Conservation (phyloP, 2,113 vertebrate genomes). For the Podarcis cretensis region DNA sequence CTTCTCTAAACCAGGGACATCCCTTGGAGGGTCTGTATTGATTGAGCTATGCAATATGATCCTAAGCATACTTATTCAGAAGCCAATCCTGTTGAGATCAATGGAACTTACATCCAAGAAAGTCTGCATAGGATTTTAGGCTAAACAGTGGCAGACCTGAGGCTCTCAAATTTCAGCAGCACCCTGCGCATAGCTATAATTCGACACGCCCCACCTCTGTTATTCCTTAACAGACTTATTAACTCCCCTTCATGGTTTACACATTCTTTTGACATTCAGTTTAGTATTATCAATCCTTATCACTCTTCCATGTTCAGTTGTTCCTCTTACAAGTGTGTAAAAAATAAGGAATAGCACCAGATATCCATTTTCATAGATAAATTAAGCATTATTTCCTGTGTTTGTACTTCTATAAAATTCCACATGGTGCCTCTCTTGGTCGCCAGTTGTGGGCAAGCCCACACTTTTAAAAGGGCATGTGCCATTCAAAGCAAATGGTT, state of each 20-base stretch:
- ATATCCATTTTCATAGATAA: not conserved
- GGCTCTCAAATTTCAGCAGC: no score
- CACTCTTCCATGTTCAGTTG: not conserved
- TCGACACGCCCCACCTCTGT: no score
- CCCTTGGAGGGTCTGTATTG: no score
- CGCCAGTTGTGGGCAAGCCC: not conserved
- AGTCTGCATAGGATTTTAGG: not conserved
- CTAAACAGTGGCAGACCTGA: no score
- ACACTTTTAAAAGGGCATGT: not conserved
- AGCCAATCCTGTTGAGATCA: not conserved
- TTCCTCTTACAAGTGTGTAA: not conserved
- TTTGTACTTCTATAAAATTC: not conserved
- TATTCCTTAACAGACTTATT: not conserved
- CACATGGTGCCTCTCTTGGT: not conserved
- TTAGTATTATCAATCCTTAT: not conserved
- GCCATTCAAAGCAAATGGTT: not conserved
- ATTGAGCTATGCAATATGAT: not conserved
- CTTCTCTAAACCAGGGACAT: not conserved
- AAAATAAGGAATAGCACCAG: not conserved
- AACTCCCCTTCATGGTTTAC: not conserved
- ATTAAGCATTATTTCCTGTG: not conserved
- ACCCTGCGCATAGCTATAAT: no score
- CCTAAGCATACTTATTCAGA: not conserved
- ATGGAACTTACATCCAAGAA: not conserved
- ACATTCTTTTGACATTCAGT: not conserved